These are phyloP conservation scores for Phataginus tricuspis DNA, from an alignment of 2,797 vertebrate species.

Conservation along the genomic window DNA sequence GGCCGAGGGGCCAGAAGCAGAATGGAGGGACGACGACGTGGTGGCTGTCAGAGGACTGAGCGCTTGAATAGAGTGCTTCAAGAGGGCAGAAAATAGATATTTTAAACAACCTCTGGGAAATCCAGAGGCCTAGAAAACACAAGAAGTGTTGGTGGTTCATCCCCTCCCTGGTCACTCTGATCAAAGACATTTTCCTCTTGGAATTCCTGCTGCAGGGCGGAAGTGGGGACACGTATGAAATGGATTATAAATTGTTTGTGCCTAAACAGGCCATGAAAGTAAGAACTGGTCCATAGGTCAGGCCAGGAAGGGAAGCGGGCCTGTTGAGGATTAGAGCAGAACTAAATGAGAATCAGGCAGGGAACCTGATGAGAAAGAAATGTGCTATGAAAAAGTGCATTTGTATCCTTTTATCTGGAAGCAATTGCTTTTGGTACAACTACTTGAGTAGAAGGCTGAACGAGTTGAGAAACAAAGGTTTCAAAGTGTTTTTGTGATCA, in stretches of 20 bases:
- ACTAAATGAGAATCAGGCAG: background rate
- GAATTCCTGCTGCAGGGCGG: background rate
- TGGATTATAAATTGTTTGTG: conserved; percentile 35
- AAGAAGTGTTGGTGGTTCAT: background rate
- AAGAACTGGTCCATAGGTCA: background rate
- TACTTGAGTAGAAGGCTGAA: conserved; percentile 11
- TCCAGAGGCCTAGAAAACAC: background rate
- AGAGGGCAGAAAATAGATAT: conserved; percentile 51
- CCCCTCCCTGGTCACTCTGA: background rate
- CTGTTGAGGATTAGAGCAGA: conserved; percentile 11
- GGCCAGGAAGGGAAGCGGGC: background rate
- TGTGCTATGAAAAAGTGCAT: background rate
- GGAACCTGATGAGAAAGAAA: conserved; percentile 9
- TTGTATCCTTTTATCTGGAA: conserved; percentile 36
- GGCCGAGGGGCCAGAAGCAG: background rate
- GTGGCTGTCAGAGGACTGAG: background rate
- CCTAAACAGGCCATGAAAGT: conserved; percentile 37
- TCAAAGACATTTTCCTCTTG: background rate
- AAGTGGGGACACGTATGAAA: background rate
- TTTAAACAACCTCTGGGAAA: conserved; percentile 47
- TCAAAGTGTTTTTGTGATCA: conserved; percentile 11
- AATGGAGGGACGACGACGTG: background rate
- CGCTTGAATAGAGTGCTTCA: conserved; percentile 35
- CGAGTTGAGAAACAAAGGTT: conserved; percentile 14
- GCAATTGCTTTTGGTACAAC: background rate